These are phyloP conservation scores for Oxytorus armatus DNA, from an alignment of 2,888 invertebrate genomes.

Conservation along the genomic window DNA sequence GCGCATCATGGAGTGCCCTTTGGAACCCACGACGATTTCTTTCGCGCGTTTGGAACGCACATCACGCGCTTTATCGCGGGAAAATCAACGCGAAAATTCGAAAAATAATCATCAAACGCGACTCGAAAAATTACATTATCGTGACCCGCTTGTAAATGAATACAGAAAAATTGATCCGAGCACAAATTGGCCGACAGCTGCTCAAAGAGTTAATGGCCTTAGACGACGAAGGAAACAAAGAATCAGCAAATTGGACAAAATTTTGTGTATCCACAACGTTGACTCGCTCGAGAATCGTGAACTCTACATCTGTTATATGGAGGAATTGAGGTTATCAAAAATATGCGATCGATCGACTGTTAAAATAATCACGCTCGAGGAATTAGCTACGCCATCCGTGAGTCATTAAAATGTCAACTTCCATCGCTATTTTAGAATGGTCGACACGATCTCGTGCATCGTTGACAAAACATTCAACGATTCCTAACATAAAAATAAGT, in stretches of 20 bases:
- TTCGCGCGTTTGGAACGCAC: neutral
- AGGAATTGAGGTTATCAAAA: constrained; percentile 42
- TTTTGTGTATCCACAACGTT: neutral
- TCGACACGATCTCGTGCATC: too few relatives aligned
- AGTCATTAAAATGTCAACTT: constrained; percentile 3
- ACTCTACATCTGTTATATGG: constrained; percentile 47
- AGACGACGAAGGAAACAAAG: constrained; percentile 33
- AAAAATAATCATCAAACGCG: neutral
- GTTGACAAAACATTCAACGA: too few relatives aligned
- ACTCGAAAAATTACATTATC: constrained; percentile 40
- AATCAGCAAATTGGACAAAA: constrained; percentile 26
- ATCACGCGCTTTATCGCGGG: neutral
- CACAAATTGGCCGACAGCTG: constrained; percentile 13
- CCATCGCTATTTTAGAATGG: too few relatives aligned
- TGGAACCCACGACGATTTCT: constrained; percentile 14
- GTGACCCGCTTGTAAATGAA: constrained; percentile 26
- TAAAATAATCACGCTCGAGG: constrained; percentile 49
- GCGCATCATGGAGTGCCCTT: constrained; percentile 50
- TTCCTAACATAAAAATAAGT: too few relatives aligned
- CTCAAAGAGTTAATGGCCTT: constrained; percentile 16
- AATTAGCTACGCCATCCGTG: constrained; percentile 49
- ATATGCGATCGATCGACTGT: constrained; percentile 26
- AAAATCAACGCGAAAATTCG: neutral
- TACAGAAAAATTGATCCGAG: constrained; percentile 39
- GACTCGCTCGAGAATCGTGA: constrained; percentile 16